phyloP scores from a whole-genome alignment of 2,888 invertebrate species.

The Amphimallon solstitiale region DNA sequence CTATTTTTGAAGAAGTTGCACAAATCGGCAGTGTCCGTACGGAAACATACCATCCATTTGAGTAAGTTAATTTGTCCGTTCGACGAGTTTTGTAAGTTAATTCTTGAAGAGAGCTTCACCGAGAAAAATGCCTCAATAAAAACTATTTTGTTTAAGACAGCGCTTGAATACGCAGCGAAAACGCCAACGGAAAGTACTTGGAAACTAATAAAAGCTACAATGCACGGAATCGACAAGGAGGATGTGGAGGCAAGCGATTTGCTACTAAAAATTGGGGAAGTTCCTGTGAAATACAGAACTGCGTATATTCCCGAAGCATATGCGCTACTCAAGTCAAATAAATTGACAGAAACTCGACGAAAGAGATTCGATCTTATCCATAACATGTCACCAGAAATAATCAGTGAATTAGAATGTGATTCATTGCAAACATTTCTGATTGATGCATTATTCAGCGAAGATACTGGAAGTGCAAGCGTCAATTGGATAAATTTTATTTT shows the following conservation, averaged over 20 bases:
- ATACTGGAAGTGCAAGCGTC: background rate
- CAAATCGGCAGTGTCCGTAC: conserved; percentile 18
- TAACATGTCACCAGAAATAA: background rate
- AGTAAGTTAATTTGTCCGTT: background rate
- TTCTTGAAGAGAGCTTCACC: background rate
- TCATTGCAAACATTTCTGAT: background rate
- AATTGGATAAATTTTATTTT: conserved; percentile 4
- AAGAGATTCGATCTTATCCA: background rate
- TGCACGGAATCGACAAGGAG: conserved; percentile 11
- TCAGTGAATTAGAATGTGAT: background rate
- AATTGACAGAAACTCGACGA: background rate
- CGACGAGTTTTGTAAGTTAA: conserved; percentile 1
- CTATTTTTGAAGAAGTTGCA: conserved; percentile 4
- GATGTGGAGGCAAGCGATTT: conserved; percentile 6
- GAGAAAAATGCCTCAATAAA: conserved; percentile 23
- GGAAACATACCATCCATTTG: conserved; percentile 19
- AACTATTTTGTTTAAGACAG: conserved; percentile 18
- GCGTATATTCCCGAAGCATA: conserved; percentile 7
- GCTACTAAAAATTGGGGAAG: background rate
- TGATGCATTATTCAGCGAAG: background rate
- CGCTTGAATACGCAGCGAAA: conserved; percentile 4
- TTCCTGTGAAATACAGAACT: background rate
- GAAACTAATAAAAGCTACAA: conserved; percentile 5
- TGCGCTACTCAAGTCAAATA: background rate
- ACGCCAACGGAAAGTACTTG: background rate